Evolutionary conservation across 2,797 vertebrate species (phyloP), one percentile per base, ranked within the genome.

Genomic region (Protonibea diacanthus): DNA sequence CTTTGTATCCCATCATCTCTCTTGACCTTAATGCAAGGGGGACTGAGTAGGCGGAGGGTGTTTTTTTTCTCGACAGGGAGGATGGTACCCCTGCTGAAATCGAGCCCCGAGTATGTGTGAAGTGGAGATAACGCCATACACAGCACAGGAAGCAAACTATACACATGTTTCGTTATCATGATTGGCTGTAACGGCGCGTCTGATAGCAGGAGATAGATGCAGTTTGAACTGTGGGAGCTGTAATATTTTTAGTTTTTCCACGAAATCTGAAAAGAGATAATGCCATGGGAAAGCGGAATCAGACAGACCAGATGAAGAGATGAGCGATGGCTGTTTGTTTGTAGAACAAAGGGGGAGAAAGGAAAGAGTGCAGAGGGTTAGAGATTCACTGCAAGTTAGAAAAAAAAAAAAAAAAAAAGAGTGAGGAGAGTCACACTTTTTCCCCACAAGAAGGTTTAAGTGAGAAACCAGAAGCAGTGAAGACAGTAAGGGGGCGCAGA

Each of bases 391-490:
- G 33, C 23, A 60, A 25, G 48, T 66, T 13, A 4, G 25, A 66
- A 83, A 27, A 42, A 21, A 23, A 40, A 53, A 6, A 21, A 21
- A 49, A 45, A 40, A 53, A 6, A 21, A 21, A 49, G 42, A 53
- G 29, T 0, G 29, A 69, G 29, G 5, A 60, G 55, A 20, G 27
- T 6, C 23, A 10, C 45, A 20, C n/a, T 18, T 51, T 63, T 57
- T 69, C 13, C 49, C 59, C 23, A 23, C 29, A 44, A 5, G 18
- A 61, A 11, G 29, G 13, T 75, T 70, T 71, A 89, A 89, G 80
- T 69, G 75, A 85, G 79, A 89, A 87, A 86, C 64, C 83, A 90
- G 81, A 84, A 66, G 74, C 33, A 18, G 57, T n/a, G 60, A 55
- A 20, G 55, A 79, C 61, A 74, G 73, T 21, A 0, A 57, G 17